A percentile compares a stretch with the other conserved stretches of the same genome.
These are phyloP conservation scores for Cantharis rustica DNA, from an alignment of 2,888 invertebrate genomes.

Conservation along the genomic window DNA sequence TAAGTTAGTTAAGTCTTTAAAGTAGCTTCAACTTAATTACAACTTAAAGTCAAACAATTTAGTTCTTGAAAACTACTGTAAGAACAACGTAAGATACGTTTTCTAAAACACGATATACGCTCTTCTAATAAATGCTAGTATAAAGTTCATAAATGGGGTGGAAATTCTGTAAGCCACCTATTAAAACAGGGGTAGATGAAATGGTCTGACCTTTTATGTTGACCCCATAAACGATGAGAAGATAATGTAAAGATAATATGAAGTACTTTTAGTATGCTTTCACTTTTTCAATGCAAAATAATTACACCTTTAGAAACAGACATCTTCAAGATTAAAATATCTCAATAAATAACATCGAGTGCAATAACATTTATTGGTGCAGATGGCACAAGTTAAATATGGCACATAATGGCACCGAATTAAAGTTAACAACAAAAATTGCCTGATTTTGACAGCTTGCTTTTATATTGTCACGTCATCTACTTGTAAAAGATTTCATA, in stretches of 20 bases:
- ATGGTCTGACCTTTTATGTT: conserved; percentile 23
- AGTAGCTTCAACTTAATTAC: neutral
- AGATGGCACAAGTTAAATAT: neutral
- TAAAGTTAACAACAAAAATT: neutral
- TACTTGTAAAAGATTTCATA: no score
- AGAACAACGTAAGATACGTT: neutral
- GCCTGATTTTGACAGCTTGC: no score
- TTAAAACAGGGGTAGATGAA: conserved; percentile 24
- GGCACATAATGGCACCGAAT: neutral
- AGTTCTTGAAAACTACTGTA: neutral
- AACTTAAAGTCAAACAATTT: neutral
- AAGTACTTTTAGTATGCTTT: conserved; percentile 10
- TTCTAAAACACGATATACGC: conserved; percentile 17
- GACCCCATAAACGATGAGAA: conserved; percentile 25
- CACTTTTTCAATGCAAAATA: neutral
- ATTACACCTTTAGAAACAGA: neutral
- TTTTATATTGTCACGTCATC: no score
- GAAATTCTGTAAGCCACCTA: conserved; percentile 36
- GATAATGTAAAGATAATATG: conserved; percentile 23
- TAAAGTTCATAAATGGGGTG: conserved; percentile 40
- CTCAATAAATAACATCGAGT: neutral
- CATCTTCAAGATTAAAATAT: neutral
- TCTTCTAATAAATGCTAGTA: conserved; percentile 27
- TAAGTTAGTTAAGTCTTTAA: neutral
- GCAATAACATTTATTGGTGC: neutral